Conservation (phyloP, 1,140 invertebrate genomes). For the Andrena cerasifolii region DNA sequence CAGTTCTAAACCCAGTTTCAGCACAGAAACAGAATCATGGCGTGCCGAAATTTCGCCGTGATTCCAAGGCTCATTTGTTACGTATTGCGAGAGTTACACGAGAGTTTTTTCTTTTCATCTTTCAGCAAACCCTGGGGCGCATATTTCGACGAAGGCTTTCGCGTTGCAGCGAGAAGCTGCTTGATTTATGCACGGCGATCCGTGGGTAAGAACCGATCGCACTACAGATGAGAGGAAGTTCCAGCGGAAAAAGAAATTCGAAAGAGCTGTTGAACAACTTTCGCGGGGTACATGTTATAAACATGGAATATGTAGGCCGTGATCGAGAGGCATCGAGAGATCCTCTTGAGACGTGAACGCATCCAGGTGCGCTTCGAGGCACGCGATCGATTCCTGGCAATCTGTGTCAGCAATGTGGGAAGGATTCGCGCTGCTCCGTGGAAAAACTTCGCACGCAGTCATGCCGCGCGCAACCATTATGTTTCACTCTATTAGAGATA, state of each 20-base stretch:
- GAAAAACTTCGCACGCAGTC: constrained; percentile 6
- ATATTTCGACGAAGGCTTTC: no score
- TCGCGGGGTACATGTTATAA: constrained; percentile 34
- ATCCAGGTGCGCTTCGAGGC: neutral
- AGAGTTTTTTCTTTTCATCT: no score
- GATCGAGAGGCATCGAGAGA: constrained; percentile 35
- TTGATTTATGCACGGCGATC: constrained; percentile 2
- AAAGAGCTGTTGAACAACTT: constrained; percentile 62
- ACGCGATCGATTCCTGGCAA: constrained; percentile 21
- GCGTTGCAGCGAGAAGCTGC: neutral
- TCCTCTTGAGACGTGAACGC: constrained; percentile 21
- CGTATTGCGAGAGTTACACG: no score
- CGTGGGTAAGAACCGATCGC: neutral
- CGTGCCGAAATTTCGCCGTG: no score
- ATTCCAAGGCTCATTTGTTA: no score
- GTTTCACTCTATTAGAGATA: no score
- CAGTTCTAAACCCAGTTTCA: no score
- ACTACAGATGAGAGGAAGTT: neutral
- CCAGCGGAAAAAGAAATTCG: constrained; percentile 37
- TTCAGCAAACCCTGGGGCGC: no score
- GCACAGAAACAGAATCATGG: no score
- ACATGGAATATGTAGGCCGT: constrained; percentile 50
- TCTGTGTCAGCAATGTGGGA: constrained; percentile 29
- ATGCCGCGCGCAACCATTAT: neutral
- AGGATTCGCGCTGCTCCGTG: neutral